Percentiles rank a stretch among this genome's conserved stretches.
phyloP scores from a whole-genome alignment of 2,888 invertebrate genomes.

The Nomada hirtipes region DNA sequence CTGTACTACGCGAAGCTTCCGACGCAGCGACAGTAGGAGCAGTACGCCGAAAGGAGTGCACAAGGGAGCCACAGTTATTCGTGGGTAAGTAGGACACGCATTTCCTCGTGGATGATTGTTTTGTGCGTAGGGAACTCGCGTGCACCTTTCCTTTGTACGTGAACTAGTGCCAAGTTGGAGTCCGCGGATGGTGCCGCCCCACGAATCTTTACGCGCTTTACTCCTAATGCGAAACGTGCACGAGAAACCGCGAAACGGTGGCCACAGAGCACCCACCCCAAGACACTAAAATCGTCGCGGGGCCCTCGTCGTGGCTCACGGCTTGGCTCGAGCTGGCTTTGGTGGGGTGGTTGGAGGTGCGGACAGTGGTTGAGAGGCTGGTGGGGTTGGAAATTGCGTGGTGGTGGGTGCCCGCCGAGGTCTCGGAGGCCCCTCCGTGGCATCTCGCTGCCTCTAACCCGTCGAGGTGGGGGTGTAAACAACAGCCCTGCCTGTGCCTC shows the following conservation, averaged over 20 bases:
- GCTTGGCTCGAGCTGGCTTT: slow-evolving; percentile 82
- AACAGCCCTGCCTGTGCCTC: slow-evolving; percentile 77
- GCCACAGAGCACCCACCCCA: slow-evolving; percentile 83
- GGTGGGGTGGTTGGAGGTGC: slow-evolving; percentile 84
- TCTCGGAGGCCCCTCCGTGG: slow-evolving; percentile 82
- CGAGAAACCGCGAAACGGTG: slow-evolving; percentile 80
- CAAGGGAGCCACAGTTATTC: slow-evolving; percentile 51
- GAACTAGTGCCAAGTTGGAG: slow-evolving; percentile 13
- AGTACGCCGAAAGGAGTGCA: slow-evolving; percentile 65
- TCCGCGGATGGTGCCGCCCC: slow-evolving; percentile 47
- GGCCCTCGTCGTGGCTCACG: slow-evolving; percentile 83
- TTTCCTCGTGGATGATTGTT: slow-evolving; percentile 42
- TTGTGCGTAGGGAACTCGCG: slow-evolving; percentile 37
- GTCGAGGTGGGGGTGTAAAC: slow-evolving; percentile 83
- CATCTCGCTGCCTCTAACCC: slow-evolving; percentile 80
- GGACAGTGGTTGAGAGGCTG: slow-evolving; percentile 84
- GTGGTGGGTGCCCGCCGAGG: slow-evolving; percentile 83
- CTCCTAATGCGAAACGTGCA: slow-evolving; percentile 67
- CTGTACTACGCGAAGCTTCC: slow-evolving; percentile 67
- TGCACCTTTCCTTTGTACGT: slow-evolving; percentile 26
- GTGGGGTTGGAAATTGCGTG: slow-evolving; percentile 85
- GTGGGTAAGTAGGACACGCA: slow-evolving; percentile 69
- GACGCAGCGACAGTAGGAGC: slow-evolving; percentile 64
- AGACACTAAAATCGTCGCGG: slow-evolving; percentile 84
- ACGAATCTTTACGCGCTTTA: slow-evolving; percentile 69